Evolutionary conservation across 2,113 vertebrate species (phyloP).

Genomic region (Tetrax tetrax): DNA sequence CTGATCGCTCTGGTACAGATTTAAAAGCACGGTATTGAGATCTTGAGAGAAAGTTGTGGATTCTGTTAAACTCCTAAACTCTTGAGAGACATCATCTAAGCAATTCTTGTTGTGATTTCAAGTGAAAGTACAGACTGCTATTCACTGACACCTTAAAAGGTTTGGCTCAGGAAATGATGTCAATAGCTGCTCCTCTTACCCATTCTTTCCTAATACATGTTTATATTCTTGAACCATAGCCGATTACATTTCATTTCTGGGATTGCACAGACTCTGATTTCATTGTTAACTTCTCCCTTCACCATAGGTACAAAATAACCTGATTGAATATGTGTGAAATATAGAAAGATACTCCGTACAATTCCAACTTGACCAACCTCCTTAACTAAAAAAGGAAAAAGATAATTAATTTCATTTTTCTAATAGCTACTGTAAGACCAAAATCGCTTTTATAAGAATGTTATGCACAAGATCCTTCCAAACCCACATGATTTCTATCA

Average conservation of each 20-base stretch:
- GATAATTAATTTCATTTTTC: not conserved
- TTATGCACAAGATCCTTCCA: not conserved
- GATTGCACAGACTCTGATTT: not conserved
- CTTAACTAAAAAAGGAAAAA: not conserved
- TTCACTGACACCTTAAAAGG: slow-evolving; percentile 7
- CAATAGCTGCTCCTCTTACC: not conserved
- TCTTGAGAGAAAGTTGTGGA: not conserved
- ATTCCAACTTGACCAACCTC: not conserved
- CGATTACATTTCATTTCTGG: slow-evolving; percentile 34
- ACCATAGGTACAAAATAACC: not conserved
- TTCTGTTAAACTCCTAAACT: not conserved
- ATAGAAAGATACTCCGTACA: not conserved
- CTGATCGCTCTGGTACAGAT: not conserved
- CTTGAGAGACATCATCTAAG: not conserved
- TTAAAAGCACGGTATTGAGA: not conserved
- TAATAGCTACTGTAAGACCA: slow-evolving; percentile 20
- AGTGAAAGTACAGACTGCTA: not conserved
- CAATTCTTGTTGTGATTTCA: not conserved
- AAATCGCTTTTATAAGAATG: slow-evolving; percentile 5
- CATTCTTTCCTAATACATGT: not conserved
- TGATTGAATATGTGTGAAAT: not conserved
- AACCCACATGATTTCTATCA: not conserved
- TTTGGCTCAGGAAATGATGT: slow-evolving; percentile 6
- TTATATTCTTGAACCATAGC: not conserved
- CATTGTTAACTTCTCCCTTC: slow-evolving; percentile 1